These are phyloP conservation scores for Bubo bubo DNA, from an alignment of 2,113 vertebrate species.

Conservation along the genomic window DNA sequence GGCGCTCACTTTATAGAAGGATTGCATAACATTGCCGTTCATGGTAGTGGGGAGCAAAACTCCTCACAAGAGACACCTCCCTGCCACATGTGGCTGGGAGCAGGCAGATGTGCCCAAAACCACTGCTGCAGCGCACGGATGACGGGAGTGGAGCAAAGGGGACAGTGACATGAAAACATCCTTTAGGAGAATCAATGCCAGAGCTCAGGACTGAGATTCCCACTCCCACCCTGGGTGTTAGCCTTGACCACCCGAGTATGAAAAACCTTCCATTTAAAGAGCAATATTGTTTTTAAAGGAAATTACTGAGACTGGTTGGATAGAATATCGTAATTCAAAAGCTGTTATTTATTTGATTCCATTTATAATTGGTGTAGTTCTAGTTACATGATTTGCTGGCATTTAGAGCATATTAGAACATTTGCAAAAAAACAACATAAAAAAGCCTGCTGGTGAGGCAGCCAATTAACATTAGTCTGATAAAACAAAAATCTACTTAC, in stretches of 20 bases:
- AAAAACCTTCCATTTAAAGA: neutral
- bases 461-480: neutral
- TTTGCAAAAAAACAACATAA: neutral
- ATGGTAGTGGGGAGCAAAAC: neutral
- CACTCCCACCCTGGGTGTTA: fast-evolving
- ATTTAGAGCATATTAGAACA: neutral
- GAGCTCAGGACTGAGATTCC: neutral
- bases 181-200: neutral
- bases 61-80: neutral
- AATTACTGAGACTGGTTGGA: neutral
- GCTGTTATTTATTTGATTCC: neutral
- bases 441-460: neutral
- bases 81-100: neutral
- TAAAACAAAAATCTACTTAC: neutral
- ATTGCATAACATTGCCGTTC: neutral
- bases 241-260: neutral
- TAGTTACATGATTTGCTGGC: neutral
- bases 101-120: neutral
- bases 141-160: fast-evolving
- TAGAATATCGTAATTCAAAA: neutral
- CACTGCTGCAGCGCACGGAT: fast-evolving
- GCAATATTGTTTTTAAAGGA: neutral
- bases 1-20: neutral
- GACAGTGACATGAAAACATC: fast-evolving
- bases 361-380: neutral